These are phyloP conservation scores for Netta rufina DNA, from an alignment of 2,797 vertebrate species.

Conservation along the genomic window DNA sequence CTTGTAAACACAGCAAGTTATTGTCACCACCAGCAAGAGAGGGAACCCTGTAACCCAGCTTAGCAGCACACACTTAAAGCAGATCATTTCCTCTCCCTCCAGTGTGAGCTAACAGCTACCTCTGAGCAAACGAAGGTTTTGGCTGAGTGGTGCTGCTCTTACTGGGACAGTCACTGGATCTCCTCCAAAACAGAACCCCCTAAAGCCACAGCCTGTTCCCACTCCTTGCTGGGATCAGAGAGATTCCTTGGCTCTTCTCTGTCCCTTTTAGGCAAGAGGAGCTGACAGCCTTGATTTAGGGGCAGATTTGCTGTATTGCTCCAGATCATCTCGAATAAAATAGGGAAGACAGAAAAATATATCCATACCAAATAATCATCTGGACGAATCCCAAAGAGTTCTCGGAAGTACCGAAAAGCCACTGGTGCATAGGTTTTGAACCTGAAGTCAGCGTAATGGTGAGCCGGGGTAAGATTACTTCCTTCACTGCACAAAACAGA, in stretches of 20 bases:
- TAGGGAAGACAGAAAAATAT: background rate
- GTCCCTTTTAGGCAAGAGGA: background rate
- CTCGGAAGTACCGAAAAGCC: conserved; percentile 96
- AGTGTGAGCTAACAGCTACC: background rate
- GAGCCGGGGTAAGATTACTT: conserved; percentile 95
- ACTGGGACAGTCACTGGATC: background rate
- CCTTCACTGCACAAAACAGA: conserved; percentile 86
- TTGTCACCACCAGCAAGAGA: background rate
- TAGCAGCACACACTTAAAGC: background rate
- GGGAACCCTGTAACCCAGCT: background rate
- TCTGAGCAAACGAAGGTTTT: background rate
- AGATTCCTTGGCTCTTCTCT: background rate
- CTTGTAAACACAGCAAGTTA: conserved; percentile 31
- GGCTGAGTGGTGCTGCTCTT: background rate
- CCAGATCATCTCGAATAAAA: background rate
- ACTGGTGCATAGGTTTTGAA: conserved; percentile 98
- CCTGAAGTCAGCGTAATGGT: conserved; percentile 95
- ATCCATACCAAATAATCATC: conserved; percentile 95
- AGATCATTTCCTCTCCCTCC: background rate
- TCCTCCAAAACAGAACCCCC: background rate
- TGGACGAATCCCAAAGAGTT: conserved; percentile 96
- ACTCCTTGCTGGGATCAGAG: background rate
- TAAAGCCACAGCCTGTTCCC: background rate
- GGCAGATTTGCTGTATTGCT: background rate
- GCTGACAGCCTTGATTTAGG: background rate